Evolutionary conservation across 2,113 vertebrate species (phyloP).

Genomic region (Centropus bengalensis): DNA sequence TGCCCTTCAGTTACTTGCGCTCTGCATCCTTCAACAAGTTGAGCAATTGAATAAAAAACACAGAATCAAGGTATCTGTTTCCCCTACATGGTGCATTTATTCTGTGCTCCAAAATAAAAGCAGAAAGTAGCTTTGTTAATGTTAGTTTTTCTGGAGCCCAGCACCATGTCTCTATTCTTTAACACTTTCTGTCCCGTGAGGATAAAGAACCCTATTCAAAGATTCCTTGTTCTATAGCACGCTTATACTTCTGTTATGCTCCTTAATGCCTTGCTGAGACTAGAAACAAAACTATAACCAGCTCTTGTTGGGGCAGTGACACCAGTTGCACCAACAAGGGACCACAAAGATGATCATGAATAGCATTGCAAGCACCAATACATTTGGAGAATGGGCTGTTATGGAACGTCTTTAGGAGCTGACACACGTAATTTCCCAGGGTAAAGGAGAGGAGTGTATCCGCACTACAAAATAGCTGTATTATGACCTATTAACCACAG

Average conservation of each 20-base stretch:
- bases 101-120: background rate
- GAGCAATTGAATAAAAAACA: background rate
- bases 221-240: background rate
- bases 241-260: background rate
- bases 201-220: background rate
- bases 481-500: background rate
- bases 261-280: background rate
- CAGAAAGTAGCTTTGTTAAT: background rate
- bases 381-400: background rate
- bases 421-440: background rate
- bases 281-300: background rate
- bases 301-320: background rate
- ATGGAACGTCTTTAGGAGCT: background rate
- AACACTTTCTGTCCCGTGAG: background rate
- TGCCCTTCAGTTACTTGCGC: background rate
- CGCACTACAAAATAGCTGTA: background rate
- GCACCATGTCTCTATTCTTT: background rate
- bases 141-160: background rate
- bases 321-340: background rate
- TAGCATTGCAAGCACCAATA: background rate
- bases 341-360: rapidly evolving
- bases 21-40: background rate
- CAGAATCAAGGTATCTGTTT: background rate
- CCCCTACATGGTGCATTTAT: background rate
- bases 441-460: background rate